phyloP scores from a whole-genome alignment of 1,140 invertebrate genomes.

The Cotesia typhae region DNA sequence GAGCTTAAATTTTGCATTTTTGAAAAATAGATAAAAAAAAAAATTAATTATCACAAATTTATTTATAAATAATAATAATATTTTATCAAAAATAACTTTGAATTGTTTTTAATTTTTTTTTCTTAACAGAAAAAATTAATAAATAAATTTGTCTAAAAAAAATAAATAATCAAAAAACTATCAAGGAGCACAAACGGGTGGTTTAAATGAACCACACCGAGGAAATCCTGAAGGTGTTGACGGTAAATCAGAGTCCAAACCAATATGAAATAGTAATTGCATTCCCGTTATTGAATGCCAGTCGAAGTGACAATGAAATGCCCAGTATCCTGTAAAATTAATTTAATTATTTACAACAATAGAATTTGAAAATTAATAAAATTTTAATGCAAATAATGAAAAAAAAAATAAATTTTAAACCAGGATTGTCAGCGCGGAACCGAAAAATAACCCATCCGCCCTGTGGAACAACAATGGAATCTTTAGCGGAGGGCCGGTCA shows the following conservation, averaged over 20 bases:
- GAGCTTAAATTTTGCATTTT: no score
- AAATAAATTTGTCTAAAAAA: no score
- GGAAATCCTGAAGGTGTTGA: slow-evolving; percentile 78
- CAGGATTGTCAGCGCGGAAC: slow-evolving; percentile 77
- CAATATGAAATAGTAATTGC: slow-evolving; percentile 78
- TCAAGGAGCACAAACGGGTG: no score
- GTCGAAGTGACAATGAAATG: slow-evolving; percentile 82
- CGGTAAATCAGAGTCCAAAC: slow-evolving; percentile 75
- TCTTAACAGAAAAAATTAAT: no score
- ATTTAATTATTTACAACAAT: no score
- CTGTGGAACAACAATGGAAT: slow-evolving; percentile 72
- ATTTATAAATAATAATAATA: no score
- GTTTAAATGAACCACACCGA: slow-evolving; percentile 59
- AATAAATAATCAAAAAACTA: no score
- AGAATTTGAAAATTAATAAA: no score
- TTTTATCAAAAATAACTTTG: no score
- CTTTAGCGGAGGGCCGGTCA: slow-evolving; percentile 43
- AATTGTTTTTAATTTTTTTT: no score
- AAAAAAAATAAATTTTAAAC: slow-evolving; percentile 48
- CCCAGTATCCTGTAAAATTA: slow-evolving; percentile 71
- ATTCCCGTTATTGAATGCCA: slow-evolving; percentile 82
- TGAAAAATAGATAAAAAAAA: no score
- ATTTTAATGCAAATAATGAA: background rate
- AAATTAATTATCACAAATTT: no score
- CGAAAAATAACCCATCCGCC: slow-evolving; percentile 77